Conservation (phyloP, 2,888 invertebrate genomes). For the Drosophila neutralis region DNA sequence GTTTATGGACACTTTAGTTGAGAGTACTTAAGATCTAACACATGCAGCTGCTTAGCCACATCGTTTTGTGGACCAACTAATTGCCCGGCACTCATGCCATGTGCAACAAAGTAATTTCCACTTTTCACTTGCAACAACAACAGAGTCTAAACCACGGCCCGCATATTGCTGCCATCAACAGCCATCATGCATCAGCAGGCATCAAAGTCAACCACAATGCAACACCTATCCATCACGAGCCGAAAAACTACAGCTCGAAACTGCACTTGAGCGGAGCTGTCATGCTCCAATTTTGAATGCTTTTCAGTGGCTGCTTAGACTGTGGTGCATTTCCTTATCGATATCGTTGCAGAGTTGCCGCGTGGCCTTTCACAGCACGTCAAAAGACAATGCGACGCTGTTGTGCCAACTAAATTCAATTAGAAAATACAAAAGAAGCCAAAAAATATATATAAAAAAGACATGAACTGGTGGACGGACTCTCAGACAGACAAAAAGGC, state of each 20-base stretch:
- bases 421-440: constrained; percentile 58
- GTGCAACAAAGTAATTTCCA: constrained; percentile 8
- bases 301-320: constrained; percentile 68
- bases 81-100: background rate
- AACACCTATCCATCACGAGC: constrained; percentile 65
- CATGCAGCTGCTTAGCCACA: constrained; percentile 3
- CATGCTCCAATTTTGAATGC: constrained; percentile 73
- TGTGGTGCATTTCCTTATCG: constrained; percentile 32
- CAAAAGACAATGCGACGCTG: constrained; percentile 40
- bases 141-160: background rate
- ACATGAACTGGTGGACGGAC: constrained; percentile 13
- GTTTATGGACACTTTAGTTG: constrained; percentile 15
- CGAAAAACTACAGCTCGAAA: constrained; percentile 24
- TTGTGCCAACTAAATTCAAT: constrained; percentile 64
- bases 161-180: constrained; percentile 20
- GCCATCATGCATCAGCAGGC: constrained; percentile 16
- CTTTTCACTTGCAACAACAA: constrained; percentile 1
- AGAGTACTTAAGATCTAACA: background rate
- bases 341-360: constrained; percentile 13
- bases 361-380: constrained; percentile 37
- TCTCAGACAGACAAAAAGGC: constrained; percentile 32
- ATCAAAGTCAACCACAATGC: constrained; percentile 47
- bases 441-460: constrained; percentile 12
- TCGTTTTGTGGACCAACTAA: constrained; percentile 1
- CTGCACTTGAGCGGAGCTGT: constrained; percentile 39